phyloP scores from a whole-genome alignment of 2,888 invertebrate genomes.

The Rhagophthalmus giganteus region DNA sequence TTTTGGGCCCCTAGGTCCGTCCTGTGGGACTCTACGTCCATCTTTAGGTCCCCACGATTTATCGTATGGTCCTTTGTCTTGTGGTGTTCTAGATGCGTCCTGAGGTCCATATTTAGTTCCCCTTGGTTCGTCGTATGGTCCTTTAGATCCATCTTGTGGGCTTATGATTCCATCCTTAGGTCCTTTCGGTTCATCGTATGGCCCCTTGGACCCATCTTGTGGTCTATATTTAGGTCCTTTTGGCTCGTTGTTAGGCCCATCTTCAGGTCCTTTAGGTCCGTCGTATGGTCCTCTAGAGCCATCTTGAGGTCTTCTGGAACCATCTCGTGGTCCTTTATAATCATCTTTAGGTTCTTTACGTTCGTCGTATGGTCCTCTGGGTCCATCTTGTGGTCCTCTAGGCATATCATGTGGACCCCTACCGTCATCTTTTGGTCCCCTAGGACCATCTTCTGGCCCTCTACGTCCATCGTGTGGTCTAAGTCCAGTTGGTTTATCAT shows the following conservation, averaged over 20 bases:
- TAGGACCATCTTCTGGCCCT: constrained; percentile 3
- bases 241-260: background rate
- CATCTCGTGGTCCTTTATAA: constrained; percentile 3
- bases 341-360: too few relatives aligned
- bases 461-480: constrained; percentile 1
- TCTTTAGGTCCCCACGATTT: background rate
- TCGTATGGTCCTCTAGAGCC: constrained; percentile 1
- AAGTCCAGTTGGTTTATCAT: background rate
- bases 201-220: constrained; percentile 2
- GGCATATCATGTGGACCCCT: constrained; percentile 2
- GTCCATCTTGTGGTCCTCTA: constrained; percentile 9
- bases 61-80: background rate
- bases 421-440: background rate
- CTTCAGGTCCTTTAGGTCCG: background rate
- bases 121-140: background rate
- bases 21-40: background rate
- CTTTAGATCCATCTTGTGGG: background rate
- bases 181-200: constrained; percentile 11
- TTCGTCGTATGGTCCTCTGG: constrained; percentile 6
- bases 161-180: constrained; percentile 12
- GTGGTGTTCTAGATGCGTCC: background rate
- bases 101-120: too few relatives aligned
- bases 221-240: constrained; percentile 4
- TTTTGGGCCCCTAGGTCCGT: constrained; percentile 3
- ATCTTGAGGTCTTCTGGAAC: background rate